Conservation (phyloP, 2,888 invertebrate genomes). For the Tetrapedia diversipes region DNA sequence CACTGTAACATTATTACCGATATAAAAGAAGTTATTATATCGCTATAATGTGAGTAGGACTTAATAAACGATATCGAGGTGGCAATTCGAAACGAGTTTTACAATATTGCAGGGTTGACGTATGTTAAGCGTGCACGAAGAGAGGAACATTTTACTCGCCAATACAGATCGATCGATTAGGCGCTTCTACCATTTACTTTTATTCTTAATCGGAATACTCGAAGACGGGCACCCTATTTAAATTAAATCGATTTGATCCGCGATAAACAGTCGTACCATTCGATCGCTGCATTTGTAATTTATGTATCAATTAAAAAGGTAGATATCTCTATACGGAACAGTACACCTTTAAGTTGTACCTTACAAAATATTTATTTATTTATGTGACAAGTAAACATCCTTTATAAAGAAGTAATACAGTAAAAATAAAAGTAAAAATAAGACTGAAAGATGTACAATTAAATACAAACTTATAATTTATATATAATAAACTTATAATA, state of each 20-base stretch:
- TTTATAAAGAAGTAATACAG: no score
- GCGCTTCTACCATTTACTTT: neutral
- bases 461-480: no score
- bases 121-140: constrained; percentile 19
- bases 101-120: constrained; percentile 60
- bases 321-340: no score
- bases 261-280: neutral
- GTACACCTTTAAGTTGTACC: no score
- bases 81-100: constrained; percentile 39
- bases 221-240: neutral
- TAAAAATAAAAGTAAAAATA: no score
- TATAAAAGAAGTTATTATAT: neutral
- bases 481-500: no score
- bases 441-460: no score
- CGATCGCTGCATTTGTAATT: neutral
- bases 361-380: no score
- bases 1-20: no score
- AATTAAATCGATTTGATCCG: constrained; percentile 1
- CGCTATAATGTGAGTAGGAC: constrained; percentile 33
- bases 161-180: constrained; percentile 57
- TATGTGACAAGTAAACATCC: no score
- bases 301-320: neutral
- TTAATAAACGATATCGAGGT: constrained; percentile 20
- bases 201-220: neutral
- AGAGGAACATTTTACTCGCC: constrained; percentile 23